Conservation (phyloP, 2,797 vertebrate species). For the Catamblyrhynchus diadema region DNA sequence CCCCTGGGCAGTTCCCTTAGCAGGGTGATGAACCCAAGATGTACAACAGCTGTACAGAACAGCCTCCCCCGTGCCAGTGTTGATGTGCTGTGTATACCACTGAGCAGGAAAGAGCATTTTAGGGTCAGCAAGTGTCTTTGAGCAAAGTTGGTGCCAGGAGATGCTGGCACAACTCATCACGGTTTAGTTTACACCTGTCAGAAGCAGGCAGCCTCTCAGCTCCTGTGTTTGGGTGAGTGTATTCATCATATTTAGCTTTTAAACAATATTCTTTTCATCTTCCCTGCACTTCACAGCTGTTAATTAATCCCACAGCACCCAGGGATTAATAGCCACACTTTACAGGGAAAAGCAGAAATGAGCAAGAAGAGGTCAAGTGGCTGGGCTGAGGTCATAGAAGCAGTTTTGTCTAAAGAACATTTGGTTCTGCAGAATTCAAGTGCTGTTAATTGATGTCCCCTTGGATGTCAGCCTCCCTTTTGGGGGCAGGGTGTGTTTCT, state of each 20-base stretch:
- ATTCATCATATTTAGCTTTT: background rate
- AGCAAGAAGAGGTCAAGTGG: background rate
- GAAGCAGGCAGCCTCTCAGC: background rate
- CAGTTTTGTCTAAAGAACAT: background rate
- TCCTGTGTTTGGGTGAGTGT: background rate
- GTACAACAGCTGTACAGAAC: background rate
- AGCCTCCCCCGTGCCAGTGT: background rate
- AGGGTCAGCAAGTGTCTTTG: background rate
- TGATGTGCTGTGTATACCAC: fast-evolving
- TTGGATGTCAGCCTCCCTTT: background rate
- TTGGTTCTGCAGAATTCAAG: background rate
- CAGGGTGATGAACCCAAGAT: background rate
- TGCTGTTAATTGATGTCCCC: background rate
- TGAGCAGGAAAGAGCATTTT: background rate
- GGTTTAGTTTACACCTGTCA: constrained; percentile 26
- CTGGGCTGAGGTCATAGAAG: background rate
- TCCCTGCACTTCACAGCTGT: background rate
- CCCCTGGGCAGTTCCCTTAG: background rate
- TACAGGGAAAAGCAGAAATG: background rate
- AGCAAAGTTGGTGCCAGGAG: background rate
- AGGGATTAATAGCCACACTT: background rate
- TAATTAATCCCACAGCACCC: background rate
- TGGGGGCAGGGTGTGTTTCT: background rate
- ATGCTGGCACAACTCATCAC: background rate
- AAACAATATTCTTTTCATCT: background rate